Percentiles rank a stretch among this genome's conserved stretches.
These are phyloP conservation scores for Torymus auratus DNA, from an alignment of 2,888 invertebrate species.

Conservation along the genomic window DNA sequence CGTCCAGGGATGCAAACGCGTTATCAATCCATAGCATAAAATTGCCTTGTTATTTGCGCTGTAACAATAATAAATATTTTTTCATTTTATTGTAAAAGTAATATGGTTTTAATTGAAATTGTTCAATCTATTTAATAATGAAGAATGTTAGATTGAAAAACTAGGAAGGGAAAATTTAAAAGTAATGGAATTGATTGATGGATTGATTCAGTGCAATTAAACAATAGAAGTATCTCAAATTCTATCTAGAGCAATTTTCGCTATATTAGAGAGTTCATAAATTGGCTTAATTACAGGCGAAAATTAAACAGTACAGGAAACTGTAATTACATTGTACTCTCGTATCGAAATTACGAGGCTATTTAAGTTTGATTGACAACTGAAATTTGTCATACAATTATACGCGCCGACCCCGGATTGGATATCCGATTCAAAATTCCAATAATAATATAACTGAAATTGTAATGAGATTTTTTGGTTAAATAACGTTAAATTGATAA, in stretches of 20 bases:
- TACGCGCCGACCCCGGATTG: constrained; percentile 4
- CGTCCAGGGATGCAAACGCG: too few species aligned
- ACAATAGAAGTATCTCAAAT: constrained; percentile 14
- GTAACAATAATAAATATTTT: too few species aligned
- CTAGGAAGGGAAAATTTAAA: not conserved
- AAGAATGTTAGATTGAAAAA: not conserved
- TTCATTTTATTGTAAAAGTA: too few species aligned
- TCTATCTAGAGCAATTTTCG: not conserved
- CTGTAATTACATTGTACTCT: constrained; percentile 29
- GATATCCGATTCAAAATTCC: constrained; percentile 17
- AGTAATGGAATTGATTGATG: not conserved
- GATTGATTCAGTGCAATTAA: not conserved
- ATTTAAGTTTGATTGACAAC: constrained; percentile 20
- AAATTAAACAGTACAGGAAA: constrained; percentile 18
- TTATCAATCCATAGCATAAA: too few species aligned
- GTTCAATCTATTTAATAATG: too few species aligned
- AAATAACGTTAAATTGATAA: constrained; percentile 9
- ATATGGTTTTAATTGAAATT: too few species aligned
- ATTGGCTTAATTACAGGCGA: constrained; percentile 19
- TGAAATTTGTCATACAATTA: constrained; percentile 19
- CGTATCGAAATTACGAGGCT: constrained; percentile 1
- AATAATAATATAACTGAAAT: constrained; percentile 7
- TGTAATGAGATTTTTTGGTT: not conserved
- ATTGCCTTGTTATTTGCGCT: too few species aligned
- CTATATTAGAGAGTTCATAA: not conserved